Base-by-base conservation (phyloP, 2,888 invertebrate genomes). In the Biston stratarius region DNA sequence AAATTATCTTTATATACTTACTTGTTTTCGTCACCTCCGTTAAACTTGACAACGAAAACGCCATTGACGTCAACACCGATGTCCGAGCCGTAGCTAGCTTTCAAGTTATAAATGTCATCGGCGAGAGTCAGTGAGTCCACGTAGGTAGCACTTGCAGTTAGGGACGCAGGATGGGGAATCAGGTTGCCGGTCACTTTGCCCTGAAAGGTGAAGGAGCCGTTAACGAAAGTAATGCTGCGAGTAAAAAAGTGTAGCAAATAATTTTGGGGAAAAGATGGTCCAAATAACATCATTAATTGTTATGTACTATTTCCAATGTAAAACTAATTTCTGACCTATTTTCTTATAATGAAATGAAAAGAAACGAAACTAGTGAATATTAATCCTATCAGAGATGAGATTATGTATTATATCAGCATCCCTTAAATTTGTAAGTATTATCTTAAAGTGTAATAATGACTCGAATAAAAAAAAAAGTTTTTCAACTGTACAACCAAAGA, bases 11-110 rank as follows among this genome's bases (percentile, higher is more conserved):
- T 38, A 5, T 38, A 2, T 12, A 81, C 91, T 86, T 64, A 94
- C 93, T 89, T 93, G 65, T 80, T 85, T n/a, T 89, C 86, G 5
- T 83, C 85, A 5, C 86, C 85, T 0, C 90, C 81, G 0, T 85
- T 76, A 14, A 84, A 63, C 24, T 84, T 84, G 1, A 85, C 44
- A 53, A 92, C 86, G 53, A 81, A 87, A 12, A 89, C 87, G 8
- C 95, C 95, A 56, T 85, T 85, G 0, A 90, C 1, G 53, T 94
- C 94, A 1, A 86, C 77, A 15, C 80, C 83, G 7, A 88, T 70
- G 51, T 89, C 83, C 0, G 89, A 87, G 0, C 95, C 95, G 67
- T 93, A 95, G 75, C 85, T 89, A 0, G 86, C 90, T 66, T 93
- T 91, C 0, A 93, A 6, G 6, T 83, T 85, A 77, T 91, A 94